A percentile compares a stretch with the other conserved stretches of the same genome.
Conservation (phyloP, 2,797 vertebrate genomes). For the Lagocephalus sceleratus region DNA sequence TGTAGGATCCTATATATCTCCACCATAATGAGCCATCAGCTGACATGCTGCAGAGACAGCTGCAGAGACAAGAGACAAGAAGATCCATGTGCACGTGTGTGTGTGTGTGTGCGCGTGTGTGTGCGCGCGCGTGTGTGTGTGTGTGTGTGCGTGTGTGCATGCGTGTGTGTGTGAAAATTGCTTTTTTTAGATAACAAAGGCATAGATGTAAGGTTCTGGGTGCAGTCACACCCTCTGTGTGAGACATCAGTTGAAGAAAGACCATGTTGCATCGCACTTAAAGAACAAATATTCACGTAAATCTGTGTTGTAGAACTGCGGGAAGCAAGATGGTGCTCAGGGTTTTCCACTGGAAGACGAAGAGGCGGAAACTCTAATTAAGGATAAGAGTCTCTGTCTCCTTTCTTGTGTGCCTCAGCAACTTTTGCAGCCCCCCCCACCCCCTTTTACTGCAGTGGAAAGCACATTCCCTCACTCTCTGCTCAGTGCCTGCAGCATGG, state of each 20-base stretch:
- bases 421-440: conserved; percentile 58
- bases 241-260: too few relatives aligned
- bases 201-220: conserved; percentile 4
- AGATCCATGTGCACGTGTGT: background rate
- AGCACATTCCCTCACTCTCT: conserved; percentile 64
- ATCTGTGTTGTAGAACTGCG: too few relatives aligned
- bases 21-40: conserved; percentile 51
- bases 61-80: too few relatives aligned
- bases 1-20: conserved; percentile 36
- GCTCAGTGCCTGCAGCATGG: conserved; percentile 62
- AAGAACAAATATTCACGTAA: background rate
- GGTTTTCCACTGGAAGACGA: conserved; percentile 29
- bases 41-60: conserved; percentile 27
- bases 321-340: conserved; percentile 1
- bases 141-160: conserved; percentile 1
- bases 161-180: conserved; percentile 7
- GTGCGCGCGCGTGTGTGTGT: background rate
- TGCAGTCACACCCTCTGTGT: too few relatives aligned
- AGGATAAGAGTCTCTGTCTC: conserved; percentile 66
- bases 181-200: conserved; percentile 6
- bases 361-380: conserved; percentile 69
- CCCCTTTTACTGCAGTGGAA: conserved; percentile 71
- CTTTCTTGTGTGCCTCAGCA: conserved; percentile 74
- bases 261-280: too few relatives aligned
- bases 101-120: conserved; percentile 3